A percentile compares a stretch with the other conserved stretches of the same genome.
phyloP scores from a whole-genome alignment of 2,888 invertebrate genomes.

The Pinctada fucata region DNA sequence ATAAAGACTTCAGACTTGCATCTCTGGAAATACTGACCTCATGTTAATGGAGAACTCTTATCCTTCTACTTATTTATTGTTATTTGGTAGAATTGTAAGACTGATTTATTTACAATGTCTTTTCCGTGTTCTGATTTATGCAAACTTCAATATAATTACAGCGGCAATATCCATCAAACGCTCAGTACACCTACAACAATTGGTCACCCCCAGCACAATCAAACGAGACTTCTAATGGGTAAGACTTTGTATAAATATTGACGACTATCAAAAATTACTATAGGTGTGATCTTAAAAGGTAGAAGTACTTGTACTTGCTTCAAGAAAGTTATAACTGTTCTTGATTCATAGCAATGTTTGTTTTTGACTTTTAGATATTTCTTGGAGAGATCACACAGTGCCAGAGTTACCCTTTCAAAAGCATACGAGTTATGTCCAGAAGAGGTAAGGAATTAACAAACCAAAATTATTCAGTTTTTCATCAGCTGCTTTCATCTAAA shows the following conservation, averaged over 20 bases:
- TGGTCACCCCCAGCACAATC: conserved; percentile 94
- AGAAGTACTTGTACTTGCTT: no score
- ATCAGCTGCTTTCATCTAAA: no score
- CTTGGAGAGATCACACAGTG: conserved; percentile 94
- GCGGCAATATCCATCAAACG: conserved; percentile 78
- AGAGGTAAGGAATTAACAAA: conserved; percentile 61
- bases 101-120: no score
- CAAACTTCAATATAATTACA: conserved; percentile 44
- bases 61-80: no score
- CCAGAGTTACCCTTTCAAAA: conserved; percentile 89
- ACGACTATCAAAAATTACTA: no score
- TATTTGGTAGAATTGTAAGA: no score
- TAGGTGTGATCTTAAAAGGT: no score
- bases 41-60: no score
- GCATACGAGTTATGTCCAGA: conserved; percentile 83
- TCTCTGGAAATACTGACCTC: no score
- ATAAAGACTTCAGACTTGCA: no score
- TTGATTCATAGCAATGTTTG: no score
- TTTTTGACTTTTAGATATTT: conserved; percentile 78
- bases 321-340: no score
- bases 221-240: conserved; percentile 96
- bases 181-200: conserved; percentile 90
- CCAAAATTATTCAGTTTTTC: neutral
- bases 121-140: neutral
- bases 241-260: conserved; percentile 71